phyloP scores from a whole-genome alignment of 2,113 vertebrate species.

The Cricetomys ansorgei region DNA sequence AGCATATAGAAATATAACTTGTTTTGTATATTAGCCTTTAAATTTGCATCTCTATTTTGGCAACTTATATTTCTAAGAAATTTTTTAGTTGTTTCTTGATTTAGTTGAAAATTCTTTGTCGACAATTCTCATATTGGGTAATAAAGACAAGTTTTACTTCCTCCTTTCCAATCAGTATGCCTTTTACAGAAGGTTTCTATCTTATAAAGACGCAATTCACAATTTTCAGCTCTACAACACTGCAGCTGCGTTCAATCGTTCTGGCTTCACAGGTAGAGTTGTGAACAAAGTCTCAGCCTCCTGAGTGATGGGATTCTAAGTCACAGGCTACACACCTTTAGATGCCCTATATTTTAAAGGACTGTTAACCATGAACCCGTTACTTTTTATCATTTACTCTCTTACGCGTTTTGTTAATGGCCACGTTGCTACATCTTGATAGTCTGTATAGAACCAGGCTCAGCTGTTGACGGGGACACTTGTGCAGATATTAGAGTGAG shows the following conservation, averaged over 20 bases:
- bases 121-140: not conserved
- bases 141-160: conserved; percentile 1
- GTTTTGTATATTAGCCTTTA: not conserved
- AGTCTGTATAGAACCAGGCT: not conserved
- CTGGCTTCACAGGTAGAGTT: not conserved
- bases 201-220: not conserved
- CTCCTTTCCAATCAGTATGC: not conserved
- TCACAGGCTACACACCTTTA: not conserved
- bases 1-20: not conserved
- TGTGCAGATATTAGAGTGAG: not conserved
- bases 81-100: not conserved
- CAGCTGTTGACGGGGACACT: not conserved
- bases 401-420: not conserved
- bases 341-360: not conserved
- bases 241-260: not conserved
- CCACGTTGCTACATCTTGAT: not conserved
- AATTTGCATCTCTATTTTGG: not conserved
- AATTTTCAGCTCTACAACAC: not conserved
- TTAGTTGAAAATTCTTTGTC: not conserved
- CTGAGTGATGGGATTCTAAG: not conserved
- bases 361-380: not conserved
- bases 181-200: not conserved
- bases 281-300: not conserved
- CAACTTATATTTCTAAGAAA: not conserved
- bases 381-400: not conserved